Percentiles rank a stretch among this genome's conserved stretches.
phyloP scores from a whole-genome alignment of 2,797 vertebrate species.

The Rhincodon typus region DNA sequence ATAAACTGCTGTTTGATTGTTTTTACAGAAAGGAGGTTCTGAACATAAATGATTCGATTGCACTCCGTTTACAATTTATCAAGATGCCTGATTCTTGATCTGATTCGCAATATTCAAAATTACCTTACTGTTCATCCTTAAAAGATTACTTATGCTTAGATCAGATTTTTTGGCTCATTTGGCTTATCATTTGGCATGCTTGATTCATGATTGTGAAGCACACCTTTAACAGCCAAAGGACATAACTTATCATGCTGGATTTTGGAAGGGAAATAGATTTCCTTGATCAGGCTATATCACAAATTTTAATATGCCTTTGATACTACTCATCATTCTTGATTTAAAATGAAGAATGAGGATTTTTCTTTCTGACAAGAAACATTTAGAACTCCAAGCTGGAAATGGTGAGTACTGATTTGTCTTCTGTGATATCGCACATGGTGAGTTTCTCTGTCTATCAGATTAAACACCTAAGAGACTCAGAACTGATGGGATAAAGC shows the following conservation, averaged over 20 bases:
- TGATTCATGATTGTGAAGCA: neutral
- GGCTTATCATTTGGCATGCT: constrained; percentile 16
- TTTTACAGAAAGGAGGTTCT: neutral
- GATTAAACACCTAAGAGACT: neutral
- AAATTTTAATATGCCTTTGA: neutral
- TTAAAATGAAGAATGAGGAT: neutral
- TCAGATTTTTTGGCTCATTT: constrained; percentile 35
- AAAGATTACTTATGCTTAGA: constrained; percentile 17
- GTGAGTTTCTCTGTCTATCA: neutral
- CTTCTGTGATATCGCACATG: neutral
- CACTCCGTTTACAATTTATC: neutral
- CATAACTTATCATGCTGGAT: neutral
- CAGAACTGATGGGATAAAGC: neutral
- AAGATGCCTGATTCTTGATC: neutral
- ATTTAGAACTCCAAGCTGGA: neutral
- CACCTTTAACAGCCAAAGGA: neutral
- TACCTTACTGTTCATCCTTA: constrained; percentile 4
- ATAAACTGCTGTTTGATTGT: neutral
- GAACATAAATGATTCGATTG: neutral
- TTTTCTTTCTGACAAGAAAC: neutral
- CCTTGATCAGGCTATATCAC: neutral
- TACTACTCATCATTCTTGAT: neutral
- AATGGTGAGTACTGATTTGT: neutral
- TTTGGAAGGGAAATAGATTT: neutral
- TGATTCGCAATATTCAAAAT: neutral